Percentiles rank a stretch among this genome's conserved stretches.
These are phyloP conservation scores for Cryptomyrus ogoouensis DNA, from an alignment of 2,113 vertebrate genomes.

Conservation along the genomic window DNA sequence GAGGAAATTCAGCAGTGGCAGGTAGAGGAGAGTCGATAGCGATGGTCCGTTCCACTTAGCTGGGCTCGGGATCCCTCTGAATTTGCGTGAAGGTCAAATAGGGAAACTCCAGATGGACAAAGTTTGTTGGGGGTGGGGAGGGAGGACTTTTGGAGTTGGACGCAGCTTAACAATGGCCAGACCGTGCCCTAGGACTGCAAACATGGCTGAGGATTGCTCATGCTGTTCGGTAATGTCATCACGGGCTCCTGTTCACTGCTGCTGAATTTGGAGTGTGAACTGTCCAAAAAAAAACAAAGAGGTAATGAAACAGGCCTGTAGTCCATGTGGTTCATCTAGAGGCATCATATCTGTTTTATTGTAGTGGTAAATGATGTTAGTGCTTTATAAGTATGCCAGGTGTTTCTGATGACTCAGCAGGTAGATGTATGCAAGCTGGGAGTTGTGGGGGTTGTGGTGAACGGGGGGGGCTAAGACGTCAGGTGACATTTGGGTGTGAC, in stretches of 20 bases:
- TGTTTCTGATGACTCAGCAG: not conserved
- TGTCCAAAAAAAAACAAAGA: not conserved
- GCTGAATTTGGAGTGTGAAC: constrained; percentile 33
- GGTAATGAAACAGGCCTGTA: not conserved
- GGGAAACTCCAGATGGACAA: constrained; percentile 7
- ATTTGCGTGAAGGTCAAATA: not conserved
- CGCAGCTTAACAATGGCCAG: not conserved
- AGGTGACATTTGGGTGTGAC: not conserved
- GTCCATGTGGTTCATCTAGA: not conserved
- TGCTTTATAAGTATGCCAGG: not conserved
- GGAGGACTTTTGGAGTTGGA: not conserved
- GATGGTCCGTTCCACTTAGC: not conserved
- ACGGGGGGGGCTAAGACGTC: not conserved
- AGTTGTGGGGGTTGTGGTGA: not conserved
- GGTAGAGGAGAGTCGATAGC: not conserved
- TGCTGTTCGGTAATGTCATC: constrained; percentile 6
- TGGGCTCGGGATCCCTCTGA: not conserved
- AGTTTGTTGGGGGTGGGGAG: not conserved
- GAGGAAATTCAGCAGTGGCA: not conserved
- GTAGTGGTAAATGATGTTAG: not conserved
- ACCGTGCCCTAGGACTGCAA: not conserved
- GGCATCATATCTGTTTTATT: not conserved
- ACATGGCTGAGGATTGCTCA: not conserved
- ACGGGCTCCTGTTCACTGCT: constrained; percentile 11
- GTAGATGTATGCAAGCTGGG: not conserved